phyloP scores from a whole-genome alignment of 2,113 vertebrate species.

The Caloenas nicobarica region DNA sequence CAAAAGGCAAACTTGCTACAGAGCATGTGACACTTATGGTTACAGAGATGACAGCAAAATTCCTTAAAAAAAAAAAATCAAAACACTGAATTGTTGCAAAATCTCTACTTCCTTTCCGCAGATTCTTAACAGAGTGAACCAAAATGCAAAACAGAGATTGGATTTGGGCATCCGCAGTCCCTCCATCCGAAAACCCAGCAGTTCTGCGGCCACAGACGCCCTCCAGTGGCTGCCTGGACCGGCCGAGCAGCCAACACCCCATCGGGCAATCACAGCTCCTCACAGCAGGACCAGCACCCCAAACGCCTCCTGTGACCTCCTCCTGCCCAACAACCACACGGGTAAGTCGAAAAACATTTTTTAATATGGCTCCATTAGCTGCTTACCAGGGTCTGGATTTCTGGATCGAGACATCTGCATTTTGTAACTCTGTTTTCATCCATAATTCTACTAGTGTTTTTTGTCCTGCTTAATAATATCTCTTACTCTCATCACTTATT shows the following conservation, averaged over 20 bases:
- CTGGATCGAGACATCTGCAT: not conserved
- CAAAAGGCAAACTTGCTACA: not conserved
- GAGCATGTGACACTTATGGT: not conserved
- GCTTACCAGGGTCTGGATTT: not conserved
- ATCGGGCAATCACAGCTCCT: not conserved
- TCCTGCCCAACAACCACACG: not conserved
- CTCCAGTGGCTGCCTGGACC: not conserved
- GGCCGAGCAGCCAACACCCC: not conserved
- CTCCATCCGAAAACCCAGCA: rapidly evolving
- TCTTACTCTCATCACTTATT: not conserved
- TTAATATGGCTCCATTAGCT: not conserved
- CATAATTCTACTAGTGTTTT: not conserved
- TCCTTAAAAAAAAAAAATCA: not conserved
- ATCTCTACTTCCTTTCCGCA: not conserved
- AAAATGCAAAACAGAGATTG: not conserved
- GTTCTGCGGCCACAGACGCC: not conserved
- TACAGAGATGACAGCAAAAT: rapidly evolving
- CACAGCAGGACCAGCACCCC: not conserved
- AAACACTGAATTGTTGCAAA: not conserved
- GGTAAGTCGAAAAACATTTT: not conserved
- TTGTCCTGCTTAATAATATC: not conserved
- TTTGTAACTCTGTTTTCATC: not conserved
- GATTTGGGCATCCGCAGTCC: not conserved
- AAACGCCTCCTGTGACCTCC: not conserved
- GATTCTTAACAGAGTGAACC: not conserved